phyloP scores from a whole-genome alignment of 1,140 invertebrate species.

The Neuroterus valhalla region DNA sequence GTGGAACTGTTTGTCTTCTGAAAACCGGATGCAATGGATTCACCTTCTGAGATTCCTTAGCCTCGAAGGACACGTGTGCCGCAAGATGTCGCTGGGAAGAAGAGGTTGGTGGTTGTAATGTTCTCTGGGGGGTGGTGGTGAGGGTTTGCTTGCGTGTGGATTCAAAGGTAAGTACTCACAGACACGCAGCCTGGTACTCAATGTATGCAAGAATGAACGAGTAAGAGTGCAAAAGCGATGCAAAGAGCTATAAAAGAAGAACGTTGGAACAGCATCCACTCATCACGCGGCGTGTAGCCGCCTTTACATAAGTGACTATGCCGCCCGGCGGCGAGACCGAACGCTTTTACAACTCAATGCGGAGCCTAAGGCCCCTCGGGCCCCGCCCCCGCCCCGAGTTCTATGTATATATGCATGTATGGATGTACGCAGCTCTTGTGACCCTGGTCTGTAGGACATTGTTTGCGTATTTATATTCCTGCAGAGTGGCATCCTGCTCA shows the following conservation, averaged over 20 bases:
- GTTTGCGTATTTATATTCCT: slow-evolving; percentile 64
- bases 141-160: slow-evolving; percentile 34
- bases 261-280: slow-evolving; percentile 73
- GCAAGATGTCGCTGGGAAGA: neutral
- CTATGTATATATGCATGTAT: slow-evolving; percentile 33
- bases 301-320: slow-evolving; percentile 74
- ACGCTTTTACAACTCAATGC: slow-evolving; percentile 76
- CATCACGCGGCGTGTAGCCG: slow-evolving; percentile 75
- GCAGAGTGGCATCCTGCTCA: slow-evolving; percentile 35
- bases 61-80: slow-evolving; percentile 5
- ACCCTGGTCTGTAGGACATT: slow-evolving; percentile 52
- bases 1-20: slow-evolving; percentile 13
- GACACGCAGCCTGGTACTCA: slow-evolving; percentile 38
- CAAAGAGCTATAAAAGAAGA: slow-evolving; percentile 71
- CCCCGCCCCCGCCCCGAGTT: slow-evolving; percentile 36
- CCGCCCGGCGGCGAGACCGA: slow-evolving; percentile 72
- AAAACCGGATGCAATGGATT: neutral
- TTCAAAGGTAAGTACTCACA: slow-evolving; percentile 49
- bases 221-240: slow-evolving; percentile 59
- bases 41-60: slow-evolving; percentile 10
- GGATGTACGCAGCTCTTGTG: slow-evolving; percentile 43
- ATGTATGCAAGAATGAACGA: slow-evolving; percentile 44
- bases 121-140: neutral
- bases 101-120: slow-evolving; percentile 21
- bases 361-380: slow-evolving; percentile 59